A percentile compares a stretch with the other conserved stretches of the same genome.
Evolutionary conservation across 2,888 invertebrate genomes (phyloP).

Genomic region (Congeria kusceri): DNA sequence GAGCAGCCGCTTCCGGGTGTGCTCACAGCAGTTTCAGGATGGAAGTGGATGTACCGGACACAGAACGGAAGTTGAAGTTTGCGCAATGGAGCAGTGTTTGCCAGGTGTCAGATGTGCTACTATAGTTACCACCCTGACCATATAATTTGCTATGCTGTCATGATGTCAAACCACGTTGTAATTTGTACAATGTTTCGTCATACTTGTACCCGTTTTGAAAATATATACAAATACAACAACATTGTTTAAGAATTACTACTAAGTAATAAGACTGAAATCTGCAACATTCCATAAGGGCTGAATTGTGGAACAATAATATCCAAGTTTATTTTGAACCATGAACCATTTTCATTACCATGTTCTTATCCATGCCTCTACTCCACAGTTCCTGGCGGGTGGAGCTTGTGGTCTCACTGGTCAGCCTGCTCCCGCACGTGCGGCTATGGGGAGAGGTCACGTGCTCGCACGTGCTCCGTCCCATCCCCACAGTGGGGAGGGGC

Average conservation of each 20-base stretch:
- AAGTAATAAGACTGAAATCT: no score
- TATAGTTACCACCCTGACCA: background rate
- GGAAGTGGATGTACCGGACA: slow-evolving; percentile 24
- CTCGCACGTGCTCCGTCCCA: slow-evolving; percentile 41
- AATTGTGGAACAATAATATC: no score
- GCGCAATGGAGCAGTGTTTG: slow-evolving; percentile 31
- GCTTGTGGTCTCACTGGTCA: slow-evolving; percentile 48
- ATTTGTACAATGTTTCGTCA: no score
- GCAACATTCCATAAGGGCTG: no score
- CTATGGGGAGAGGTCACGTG: slow-evolving; percentile 18
- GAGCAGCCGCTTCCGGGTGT: slow-evolving; percentile 21
- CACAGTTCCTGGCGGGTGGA: slow-evolving; percentile 54
- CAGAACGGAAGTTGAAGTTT: slow-evolving; percentile 23
- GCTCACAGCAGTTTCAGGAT: slow-evolving; percentile 21
- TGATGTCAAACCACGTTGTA: no score
- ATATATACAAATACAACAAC: no score
- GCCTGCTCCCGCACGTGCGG: slow-evolving; percentile 51
- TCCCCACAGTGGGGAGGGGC: slow-evolving; percentile 39
- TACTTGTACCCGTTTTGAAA: no score
- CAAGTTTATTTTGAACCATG: no score
- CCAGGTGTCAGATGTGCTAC: slow-evolving; percentile 17
- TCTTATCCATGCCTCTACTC: no score
- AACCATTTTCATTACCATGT: no score
- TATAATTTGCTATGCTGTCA: no score
- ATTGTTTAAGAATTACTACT: no score